Base-by-base conservation (phyloP, 2,888 invertebrate species). In the Camptogramma bilineatum region DNA sequence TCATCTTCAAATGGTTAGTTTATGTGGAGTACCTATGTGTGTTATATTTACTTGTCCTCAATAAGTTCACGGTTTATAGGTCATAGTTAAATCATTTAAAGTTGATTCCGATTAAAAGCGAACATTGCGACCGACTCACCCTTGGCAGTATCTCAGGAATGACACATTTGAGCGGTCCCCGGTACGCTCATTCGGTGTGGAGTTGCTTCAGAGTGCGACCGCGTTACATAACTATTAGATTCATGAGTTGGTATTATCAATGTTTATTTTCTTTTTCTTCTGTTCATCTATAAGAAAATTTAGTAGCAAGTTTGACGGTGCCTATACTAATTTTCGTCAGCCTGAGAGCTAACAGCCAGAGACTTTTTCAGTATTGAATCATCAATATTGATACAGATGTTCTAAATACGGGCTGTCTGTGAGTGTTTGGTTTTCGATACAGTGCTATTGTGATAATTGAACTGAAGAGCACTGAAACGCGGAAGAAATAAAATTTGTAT, bases 91-190 rank as follows among this genome's bases (percentile, higher is more conserved):
- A 28, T 28, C 28, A 28, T 28, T 28, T 28, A 5, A 28, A 28
- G 7, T 28, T 28, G 28, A 28, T 24, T 24, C 4, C 24, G 8
- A 8, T 8, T 8, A 31, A 31, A 8, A 31, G 31, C 31, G 9
- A 8, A 7, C 10, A 34, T 34, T 34, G 34, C 8, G 34, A n/a
- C n/a, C 18, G 46, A 47, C 46, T 47, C 46, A 47, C 46, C 10
- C 46, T 47, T 47, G 46, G 10, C 46, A 18, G 3, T 47, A 17
- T 47, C 18, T 47, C 9, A 7, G 46, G 46, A 47, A 47, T 47
- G 46, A 47, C 46, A 47, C 18, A 47, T 47, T 18, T 18, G 2
- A 19, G 46, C 46, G 46, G 18, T 18, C 4, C 18, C 10, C 18
- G 18, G 7, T 47, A 19, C 19, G 46, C 46, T 47, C 46, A 47